Base-by-base conservation (phyloP, 2,888 invertebrate species). In the Nycteola revayana region DNA sequence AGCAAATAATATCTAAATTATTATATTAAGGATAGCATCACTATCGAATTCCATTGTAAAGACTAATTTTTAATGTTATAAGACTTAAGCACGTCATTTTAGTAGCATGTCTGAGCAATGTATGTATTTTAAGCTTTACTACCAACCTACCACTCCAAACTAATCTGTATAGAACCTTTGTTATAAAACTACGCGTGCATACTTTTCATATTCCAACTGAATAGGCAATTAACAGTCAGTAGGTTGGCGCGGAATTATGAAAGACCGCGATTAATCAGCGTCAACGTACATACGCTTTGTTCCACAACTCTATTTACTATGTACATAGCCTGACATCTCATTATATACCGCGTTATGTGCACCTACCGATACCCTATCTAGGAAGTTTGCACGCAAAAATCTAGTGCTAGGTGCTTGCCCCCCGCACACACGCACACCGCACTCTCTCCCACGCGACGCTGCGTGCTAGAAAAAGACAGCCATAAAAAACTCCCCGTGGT, bases 401-500 rank as follows among this genome's bases (percentile, higher is more conserved):
- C 84, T 86, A 84, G 86, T 59, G 56, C 82, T 85, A 84, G 85
- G 85, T 83, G 81, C 66, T 79, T 79, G 78, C 74, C 74, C 80
- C 75, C 71, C 54, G 37, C 65, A 65, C 71, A 60, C 64, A 50
- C 59, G 59, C 65, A 54, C 39, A 41, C 54, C 66, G 61, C 66
- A 44, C 59, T 50, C 37, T 50, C 48, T 60, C 74, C 37, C 18
- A 77, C 71, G 71, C 52, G 81, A 77, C 74, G 73, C 77, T 71
- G 69, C 75, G 70, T 78, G 86, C 72, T 65, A 82, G 87, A 87
- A 79, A 83, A 86, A 86, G 86, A 88, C 72, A 85, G 85, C 66
- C 73, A 78, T 78, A 84, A 88, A 87, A 87, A 87, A 75, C 86
- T 67, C 85, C 83, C 86, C 71, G 60, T 83, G 87, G 87, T 85